Evolutionary conservation across 2,888 invertebrate genomes (phyloP).

Genomic region (Parapristionchus giblindavisi): DNA sequence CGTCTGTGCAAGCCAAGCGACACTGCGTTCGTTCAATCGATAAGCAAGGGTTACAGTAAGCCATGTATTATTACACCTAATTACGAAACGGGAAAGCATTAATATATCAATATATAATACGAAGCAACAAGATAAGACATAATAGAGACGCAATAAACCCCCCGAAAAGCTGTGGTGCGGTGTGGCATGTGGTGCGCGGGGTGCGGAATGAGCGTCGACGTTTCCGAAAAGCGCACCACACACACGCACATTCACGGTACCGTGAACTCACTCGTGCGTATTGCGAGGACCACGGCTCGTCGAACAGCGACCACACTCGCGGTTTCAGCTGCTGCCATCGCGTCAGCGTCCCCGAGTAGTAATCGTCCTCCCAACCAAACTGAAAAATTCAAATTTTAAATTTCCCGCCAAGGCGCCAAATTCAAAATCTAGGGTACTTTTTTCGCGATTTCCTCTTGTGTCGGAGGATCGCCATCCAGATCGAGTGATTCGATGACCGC

Average conservation of each 20-base stretch:
- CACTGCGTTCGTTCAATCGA: background rate
- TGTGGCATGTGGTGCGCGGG: slow-evolving; percentile 1
- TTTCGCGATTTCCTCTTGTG: slow-evolving; percentile 52
- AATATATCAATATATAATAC: background rate
- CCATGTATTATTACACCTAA: too few relatives aligned
- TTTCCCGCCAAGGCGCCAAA: background rate
- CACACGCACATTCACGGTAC: too few relatives aligned
- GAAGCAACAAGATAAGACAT: too few relatives aligned
- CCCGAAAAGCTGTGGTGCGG: too few relatives aligned
- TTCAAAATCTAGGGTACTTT: background rate
- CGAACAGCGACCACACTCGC: slow-evolving; percentile 97
- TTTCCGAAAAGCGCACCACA: too few relatives aligned
- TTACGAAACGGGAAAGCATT: background rate
- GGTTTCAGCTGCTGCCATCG: slow-evolving; percentile 89
- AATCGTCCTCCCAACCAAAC: slow-evolving; percentile 96
- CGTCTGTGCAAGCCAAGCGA: background rate
- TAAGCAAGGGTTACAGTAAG: too few relatives aligned
- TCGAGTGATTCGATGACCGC: slow-evolving; percentile 96
- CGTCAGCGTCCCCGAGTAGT: slow-evolving; percentile 75
- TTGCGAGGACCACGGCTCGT: slow-evolving; percentile 97
- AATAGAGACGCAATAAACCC: slow-evolving; percentile 10
- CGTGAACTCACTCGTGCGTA: slow-evolving; percentile 76
- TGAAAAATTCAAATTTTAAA: slow-evolving; percentile 69
- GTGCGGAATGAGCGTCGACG: background rate
- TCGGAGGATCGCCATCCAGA: slow-evolving; percentile 80